phyloP scores from a whole-genome alignment of 2,888 invertebrate genomes.

The Archips crataeganus region DNA sequence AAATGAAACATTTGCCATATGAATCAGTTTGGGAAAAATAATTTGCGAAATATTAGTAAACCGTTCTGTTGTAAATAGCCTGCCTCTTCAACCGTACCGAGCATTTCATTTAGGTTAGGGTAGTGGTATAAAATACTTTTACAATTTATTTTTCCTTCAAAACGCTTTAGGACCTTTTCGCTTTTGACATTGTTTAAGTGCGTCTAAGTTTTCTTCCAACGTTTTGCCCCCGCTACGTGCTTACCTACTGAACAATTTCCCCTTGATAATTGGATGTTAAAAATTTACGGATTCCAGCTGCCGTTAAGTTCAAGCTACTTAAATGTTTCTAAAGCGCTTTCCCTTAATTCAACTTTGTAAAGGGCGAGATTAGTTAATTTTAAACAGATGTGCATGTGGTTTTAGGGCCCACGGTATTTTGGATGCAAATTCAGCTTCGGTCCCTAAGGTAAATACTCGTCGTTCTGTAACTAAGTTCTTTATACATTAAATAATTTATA shows the following conservation, averaged over 20 bases:
- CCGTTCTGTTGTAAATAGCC: not conserved
- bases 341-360: slow-evolving; percentile 36
- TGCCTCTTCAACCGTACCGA: not conserved
- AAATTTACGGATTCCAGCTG: slow-evolving; percentile 38
- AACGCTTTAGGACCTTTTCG: slow-evolving; percentile 1
- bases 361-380: slow-evolving; percentile 39
- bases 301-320: slow-evolving; percentile 32
- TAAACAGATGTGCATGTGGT: slow-evolving; percentile 33
- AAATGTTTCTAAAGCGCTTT: slow-evolving; percentile 34
- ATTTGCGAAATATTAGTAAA: too few relatives aligned
- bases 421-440: not conserved
- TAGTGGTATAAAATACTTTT: not conserved
- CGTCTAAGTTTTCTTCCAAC: slow-evolving; percentile 23
- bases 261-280: slow-evolving; percentile 41
- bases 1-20: too few relatives aligned
- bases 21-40: too few relatives aligned
- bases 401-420: slow-evolving; percentile 12
- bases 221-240: slow-evolving; percentile 21
- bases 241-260: slow-evolving; percentile 29
- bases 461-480: too few relatives aligned
- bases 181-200: slow-evolving; percentile 19
- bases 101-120: not conserved
- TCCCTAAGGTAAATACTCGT: too few relatives aligned
- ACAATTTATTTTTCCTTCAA: not conserved
- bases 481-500: too few relatives aligned